Percentiles rank a stretch among this genome's conserved stretches.
These are phyloP conservation scores for Neosalanx taihuensis DNA, from an alignment of 2,797 vertebrate genomes.

Conservation along the genomic window DNA sequence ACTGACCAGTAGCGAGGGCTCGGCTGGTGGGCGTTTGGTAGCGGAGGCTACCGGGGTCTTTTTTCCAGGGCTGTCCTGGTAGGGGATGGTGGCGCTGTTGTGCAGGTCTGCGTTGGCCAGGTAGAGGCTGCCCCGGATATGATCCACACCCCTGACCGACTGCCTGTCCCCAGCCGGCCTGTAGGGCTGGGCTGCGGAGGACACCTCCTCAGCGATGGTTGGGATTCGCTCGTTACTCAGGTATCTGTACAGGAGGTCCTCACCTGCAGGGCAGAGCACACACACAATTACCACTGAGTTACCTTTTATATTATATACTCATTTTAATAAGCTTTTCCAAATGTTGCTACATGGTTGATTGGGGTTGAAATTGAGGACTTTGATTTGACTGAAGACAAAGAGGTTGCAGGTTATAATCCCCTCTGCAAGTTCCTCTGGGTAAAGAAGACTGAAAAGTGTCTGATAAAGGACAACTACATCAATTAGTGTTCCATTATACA, in stretches of 20 bases:
- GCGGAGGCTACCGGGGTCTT: slow-evolving; percentile 66
- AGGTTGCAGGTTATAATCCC: too few relatives aligned
- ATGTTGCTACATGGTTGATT: too few relatives aligned
- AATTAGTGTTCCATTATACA: too few relatives aligned
- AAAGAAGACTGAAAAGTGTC: too few relatives aligned
- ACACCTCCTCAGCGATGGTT: slow-evolving; percentile 84
- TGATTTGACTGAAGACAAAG: too few relatives aligned
- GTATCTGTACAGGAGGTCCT: slow-evolving; percentile 87
- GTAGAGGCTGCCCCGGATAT: slow-evolving; percentile 83
- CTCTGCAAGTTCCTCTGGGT: too few relatives aligned
- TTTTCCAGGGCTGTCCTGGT: slow-evolving; percentile 82
- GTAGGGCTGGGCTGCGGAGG: slow-evolving; percentile 65
- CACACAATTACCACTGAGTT: background rate
- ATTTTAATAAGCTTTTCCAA: too few relatives aligned
- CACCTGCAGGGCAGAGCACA: slow-evolving; percentile 64
- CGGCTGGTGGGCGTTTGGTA: slow-evolving; percentile 79
- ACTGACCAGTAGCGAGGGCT: slow-evolving; percentile 88
- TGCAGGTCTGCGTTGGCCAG: slow-evolving; percentile 84
- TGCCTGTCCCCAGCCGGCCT: slow-evolving; percentile 76
- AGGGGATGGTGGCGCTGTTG: slow-evolving; percentile 89
- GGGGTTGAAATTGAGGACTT: too few relatives aligned
- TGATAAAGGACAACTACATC: too few relatives aligned
- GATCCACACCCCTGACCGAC: slow-evolving; percentile 81
- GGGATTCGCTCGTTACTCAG: slow-evolving; percentile 92
- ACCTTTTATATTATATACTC: too few relatives aligned